These are phyloP conservation scores for Ectobius pallidus DNA, from an alignment of 2,888 invertebrate genomes.

Conservation along the genomic window DNA sequence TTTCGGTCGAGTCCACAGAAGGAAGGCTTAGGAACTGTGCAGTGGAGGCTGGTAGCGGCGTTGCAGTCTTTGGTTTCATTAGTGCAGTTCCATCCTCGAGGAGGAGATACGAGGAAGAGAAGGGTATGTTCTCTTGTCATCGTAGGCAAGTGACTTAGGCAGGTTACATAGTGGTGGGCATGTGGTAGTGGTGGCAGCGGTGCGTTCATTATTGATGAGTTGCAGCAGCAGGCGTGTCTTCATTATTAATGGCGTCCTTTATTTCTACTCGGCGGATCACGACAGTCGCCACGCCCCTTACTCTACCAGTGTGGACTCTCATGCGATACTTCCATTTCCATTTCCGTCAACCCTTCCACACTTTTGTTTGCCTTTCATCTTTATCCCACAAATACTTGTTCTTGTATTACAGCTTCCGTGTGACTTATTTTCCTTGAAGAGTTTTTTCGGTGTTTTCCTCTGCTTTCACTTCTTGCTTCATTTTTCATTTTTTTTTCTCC, in stretches of 20 bases:
- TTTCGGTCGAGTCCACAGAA: too few relatives aligned
- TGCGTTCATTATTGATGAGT: constrained; percentile 27
- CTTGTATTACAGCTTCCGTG: not conserved
- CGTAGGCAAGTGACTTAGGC: not conserved
- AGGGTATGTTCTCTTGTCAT: too few relatives aligned
- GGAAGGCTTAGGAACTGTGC: too few relatives aligned
- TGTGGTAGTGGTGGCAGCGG: not conserved
- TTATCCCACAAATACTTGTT: constrained; percentile 1
- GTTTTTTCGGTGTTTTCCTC: not conserved
- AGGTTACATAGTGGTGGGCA: not conserved
- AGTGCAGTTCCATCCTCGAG: too few relatives aligned
- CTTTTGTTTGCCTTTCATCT: constrained; percentile 22
- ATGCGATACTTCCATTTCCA: constrained; percentile 24
- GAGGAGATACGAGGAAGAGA: too few relatives aligned
- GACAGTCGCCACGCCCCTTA: not conserved
- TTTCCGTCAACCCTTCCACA: constrained; percentile 4
- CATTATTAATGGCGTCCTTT: constrained; percentile 24
- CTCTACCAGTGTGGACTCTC: not conserved
- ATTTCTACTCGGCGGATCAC: constrained; percentile 19
- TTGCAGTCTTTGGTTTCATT: too few relatives aligned
- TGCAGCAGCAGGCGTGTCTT: constrained; percentile 17
- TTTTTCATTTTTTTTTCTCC: not conserved
- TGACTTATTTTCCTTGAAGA: not conserved
- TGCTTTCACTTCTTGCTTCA: not conserved
- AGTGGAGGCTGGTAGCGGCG: too few relatives aligned